These are phyloP conservation scores for Alexandromys oeconomus DNA, from an alignment of 2,797 vertebrate species.

Conservation along the genomic window DNA sequence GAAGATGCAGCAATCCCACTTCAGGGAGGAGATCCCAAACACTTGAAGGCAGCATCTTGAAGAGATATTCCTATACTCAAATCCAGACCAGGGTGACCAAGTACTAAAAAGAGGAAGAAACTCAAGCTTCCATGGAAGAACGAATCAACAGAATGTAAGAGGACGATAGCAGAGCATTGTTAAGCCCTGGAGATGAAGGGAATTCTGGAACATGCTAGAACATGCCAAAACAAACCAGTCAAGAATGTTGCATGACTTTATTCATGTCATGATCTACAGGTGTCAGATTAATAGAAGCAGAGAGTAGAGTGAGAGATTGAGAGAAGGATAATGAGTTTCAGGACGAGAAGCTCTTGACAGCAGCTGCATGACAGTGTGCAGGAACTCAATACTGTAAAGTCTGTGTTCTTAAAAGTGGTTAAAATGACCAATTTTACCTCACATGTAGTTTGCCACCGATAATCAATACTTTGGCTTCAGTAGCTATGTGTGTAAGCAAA, in stretches of 20 bases:
- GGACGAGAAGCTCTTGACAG: neutral
- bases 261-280: neutral
- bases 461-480: neutral
- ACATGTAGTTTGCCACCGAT: neutral
- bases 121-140: neutral
- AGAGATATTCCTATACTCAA: neutral
- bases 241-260: neutral
- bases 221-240: neutral
- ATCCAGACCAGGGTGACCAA: neutral
- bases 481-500: neutral
- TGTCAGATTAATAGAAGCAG: neutral
- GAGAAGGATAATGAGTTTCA: no score
- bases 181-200: neutral
- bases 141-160: neutral
- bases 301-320: neutral
- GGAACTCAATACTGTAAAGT: neutral
- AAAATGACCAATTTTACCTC: neutral
- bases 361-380: neutral
- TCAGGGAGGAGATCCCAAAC: neutral
- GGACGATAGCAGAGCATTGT: neutral
- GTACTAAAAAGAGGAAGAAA: neutral
- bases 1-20: neutral
- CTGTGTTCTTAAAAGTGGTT: neutral
- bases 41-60: neutral
- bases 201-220: neutral